A percentile compares a stretch with the other conserved stretches of the same genome.
phyloP scores from a whole-genome alignment of 37 sponge, comb jelly and placozoan genomes.

The Theonella swinhoei region DNA sequence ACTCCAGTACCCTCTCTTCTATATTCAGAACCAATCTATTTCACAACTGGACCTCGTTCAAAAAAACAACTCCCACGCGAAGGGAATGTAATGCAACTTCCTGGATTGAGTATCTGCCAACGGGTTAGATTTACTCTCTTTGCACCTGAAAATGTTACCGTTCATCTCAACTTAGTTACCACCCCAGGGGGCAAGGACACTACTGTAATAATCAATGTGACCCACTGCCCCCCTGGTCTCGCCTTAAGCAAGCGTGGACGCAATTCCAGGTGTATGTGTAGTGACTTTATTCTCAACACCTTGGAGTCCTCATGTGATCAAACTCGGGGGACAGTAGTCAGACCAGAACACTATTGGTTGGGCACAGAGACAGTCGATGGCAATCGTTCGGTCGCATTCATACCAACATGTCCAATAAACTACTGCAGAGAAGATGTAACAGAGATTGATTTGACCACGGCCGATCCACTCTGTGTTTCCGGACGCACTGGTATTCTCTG shows the following conservation, averaged over 20 bases:
- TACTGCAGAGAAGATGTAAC: slow-evolving; percentile 7
- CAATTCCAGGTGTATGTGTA: slow-evolving; percentile 6
- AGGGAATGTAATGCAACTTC: not conserved
- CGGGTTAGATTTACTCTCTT: slow-evolving; percentile 12
- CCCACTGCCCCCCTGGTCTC: slow-evolving; percentile 55
- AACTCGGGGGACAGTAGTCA: slow-evolving; percentile 8
- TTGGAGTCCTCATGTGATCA: slow-evolving; percentile 1
- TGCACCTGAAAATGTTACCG: slow-evolving; percentile 19
- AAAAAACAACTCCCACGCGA: not conserved
- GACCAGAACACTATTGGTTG: slow-evolving; percentile 26
- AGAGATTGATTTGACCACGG: not conserved
- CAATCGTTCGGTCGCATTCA: not conserved
- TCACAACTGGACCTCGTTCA: too few relatives aligned
- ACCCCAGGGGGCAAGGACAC: not conserved
- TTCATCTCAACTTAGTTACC: not conserved
- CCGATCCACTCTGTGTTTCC: slow-evolving; percentile 17
- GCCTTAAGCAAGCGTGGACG: not conserved
- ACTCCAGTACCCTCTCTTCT: slow-evolving; percentile 11
- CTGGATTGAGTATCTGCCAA: slow-evolving; percentile 6
- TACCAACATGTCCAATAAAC: slow-evolving; percentile 34
- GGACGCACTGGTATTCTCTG: slow-evolving; percentile 64
- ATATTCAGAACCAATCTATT: slow-evolving; percentile 24
- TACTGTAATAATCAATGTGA: not conserved
- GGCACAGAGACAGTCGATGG: too few relatives aligned
- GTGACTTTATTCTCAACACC: slow-evolving; percentile 2